phyloP scores from a whole-genome alignment of 2,888 invertebrate species.

The Thymelicus lineola region DNA sequence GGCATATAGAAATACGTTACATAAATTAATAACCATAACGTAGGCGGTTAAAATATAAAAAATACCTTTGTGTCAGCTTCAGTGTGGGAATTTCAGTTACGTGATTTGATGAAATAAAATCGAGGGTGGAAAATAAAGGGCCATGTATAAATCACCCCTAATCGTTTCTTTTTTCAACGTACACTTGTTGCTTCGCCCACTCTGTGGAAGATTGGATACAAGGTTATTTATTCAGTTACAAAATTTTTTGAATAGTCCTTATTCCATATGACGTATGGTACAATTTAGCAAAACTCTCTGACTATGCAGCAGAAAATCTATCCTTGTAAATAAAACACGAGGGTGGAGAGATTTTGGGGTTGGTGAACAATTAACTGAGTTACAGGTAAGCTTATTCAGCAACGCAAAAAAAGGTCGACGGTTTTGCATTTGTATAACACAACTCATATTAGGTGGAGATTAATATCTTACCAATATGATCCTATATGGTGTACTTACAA shows the following conservation, averaged over 20 bases:
- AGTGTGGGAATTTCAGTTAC: slow-evolving; percentile 84
- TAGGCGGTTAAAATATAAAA: slow-evolving; percentile 22
- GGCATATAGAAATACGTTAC: not conserved
- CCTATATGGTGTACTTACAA: too few relatives aligned
- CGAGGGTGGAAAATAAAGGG: slow-evolving; percentile 78
- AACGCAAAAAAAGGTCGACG: slow-evolving; percentile 59
- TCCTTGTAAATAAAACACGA: slow-evolving; percentile 53
- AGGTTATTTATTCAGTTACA: not conserved
- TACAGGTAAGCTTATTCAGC: slow-evolving; percentile 76
- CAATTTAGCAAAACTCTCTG: not conserved
- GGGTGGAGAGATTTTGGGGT: slow-evolving; percentile 77
- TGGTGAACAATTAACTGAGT: slow-evolving; percentile 76
- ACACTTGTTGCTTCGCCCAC: slow-evolving; percentile 80
- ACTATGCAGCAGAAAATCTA: slow-evolving; percentile 22
- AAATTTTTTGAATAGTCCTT: slow-evolving; percentile 41
- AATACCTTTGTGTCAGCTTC: slow-evolving; percentile 29
- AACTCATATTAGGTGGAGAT: slow-evolving; percentile 45
- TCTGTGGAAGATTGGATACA: slow-evolving; percentile 54
- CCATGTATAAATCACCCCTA: slow-evolving; percentile 81
- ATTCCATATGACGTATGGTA: slow-evolving; percentile 30
- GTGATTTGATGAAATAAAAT: slow-evolving; percentile 62
- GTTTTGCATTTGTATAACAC: slow-evolving; percentile 61
- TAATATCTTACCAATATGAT: slow-evolving; percentile 28
- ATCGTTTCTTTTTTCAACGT: slow-evolving; percentile 72
- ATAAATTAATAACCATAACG: slow-evolving; percentile 2